Evolutionary conservation across 2,888 invertebrate genomes (phyloP), one percentile per base, ranked within the genome.

Genomic region (Eilema sororculum): DNA sequence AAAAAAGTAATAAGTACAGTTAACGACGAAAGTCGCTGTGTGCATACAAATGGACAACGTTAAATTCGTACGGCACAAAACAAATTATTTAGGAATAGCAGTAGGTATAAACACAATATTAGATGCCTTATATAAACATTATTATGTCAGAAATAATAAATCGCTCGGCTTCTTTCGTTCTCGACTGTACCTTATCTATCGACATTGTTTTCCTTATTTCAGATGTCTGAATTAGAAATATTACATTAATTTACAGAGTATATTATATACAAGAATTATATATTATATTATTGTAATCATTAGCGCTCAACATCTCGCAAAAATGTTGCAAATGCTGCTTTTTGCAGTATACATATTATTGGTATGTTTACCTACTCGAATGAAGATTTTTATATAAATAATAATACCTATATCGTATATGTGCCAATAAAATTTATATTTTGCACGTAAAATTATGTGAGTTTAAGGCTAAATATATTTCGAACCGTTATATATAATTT

Each of bases 391-490:
- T 59, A 37, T 33, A 25, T n/a, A 56, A 16, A 59, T 56, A n/a
- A 61, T 67, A 60, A 68, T 78, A n/a, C n/a, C n/a, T n/a, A 68
- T 67, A 63, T 13, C 41, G 25, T 66, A 62, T 65, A 67, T 72
- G 82, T 79, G 79, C 79, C 82, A 79, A 79, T 65, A 68, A 67
- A 60, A 30, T 24, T 41, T 41, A 81, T 81, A 81, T 70, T 72
- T 81, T 79, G 79, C 82, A 74, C 80, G 65, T 67, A n/a, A 30
- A 13, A 20, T 46, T n/a, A 28, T 64, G 62, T 37, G 41, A 25
- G n/a, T 52, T 64, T 28, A n/a, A 28, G 20, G 10, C n/a, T 58
- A 16, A 62, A 12, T 4, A 24, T 20, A n/a, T 30, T 37, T 52
- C 52, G 8, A 52, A 64, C 25, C n/a, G 2, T 41, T 20, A 25